A percentile compares a stretch with the other conserved stretches of the same genome.
Evolutionary conservation across 2,888 invertebrate species (phyloP).

Genomic region (Amphipoea lucens): DNA sequence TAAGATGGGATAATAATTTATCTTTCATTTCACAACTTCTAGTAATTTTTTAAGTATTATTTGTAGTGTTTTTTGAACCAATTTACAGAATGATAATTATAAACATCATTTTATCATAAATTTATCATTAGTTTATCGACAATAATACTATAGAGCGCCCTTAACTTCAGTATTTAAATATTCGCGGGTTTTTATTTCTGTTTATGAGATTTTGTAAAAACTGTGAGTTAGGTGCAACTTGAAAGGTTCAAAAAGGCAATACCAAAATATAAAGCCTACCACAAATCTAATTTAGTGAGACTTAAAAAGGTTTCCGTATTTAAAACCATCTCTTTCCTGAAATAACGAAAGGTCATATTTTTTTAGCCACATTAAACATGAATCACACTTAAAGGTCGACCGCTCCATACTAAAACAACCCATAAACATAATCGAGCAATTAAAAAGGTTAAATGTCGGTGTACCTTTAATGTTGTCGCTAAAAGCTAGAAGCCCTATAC

Average conservation of each 20-base stretch:
- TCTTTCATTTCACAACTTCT: neutral
- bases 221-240: neutral
- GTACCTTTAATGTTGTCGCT: slow-evolving; percentile 22
- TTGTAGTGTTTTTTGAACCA: neutral
- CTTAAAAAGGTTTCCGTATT: neutral
- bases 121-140: no score
- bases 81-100: neutral
- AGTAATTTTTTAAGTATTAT: neutral
- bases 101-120: no score
- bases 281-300: neutral
- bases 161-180: no score
- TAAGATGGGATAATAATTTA: neutral
- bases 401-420: slow-evolving; percentile 4
- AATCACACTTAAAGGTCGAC: neutral
- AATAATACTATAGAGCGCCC: no score
- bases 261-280: neutral
- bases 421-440: slow-evolving; percentile 32
- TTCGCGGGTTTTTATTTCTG: neutral
- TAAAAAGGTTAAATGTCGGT: slow-evolving; percentile 32
- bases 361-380: no score
- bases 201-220: neutral
- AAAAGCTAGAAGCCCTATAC: slow-evolving; percentile 15
- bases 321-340: neutral
- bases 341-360: slow-evolving; percentile 12
- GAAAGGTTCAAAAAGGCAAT: neutral